phyloP scores from a whole-genome alignment of 2,888 invertebrate species.

The Pseudeuparius sepicola region DNA sequence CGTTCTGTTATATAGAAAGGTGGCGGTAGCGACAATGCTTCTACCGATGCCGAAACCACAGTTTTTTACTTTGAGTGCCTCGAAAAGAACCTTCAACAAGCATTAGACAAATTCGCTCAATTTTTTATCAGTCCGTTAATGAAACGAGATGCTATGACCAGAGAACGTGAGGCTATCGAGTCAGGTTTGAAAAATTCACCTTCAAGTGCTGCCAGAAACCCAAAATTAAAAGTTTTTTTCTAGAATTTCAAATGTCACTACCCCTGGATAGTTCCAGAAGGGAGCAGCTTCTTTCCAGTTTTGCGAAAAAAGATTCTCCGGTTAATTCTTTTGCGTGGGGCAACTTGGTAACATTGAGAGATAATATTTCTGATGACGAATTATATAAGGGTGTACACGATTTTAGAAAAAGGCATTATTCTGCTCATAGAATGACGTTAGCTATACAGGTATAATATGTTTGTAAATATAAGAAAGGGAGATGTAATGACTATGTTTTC shows the following conservation, averaged over 20 bases:
- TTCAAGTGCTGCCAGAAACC: neutral
- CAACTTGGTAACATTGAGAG: constrained; percentile 61
- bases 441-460: constrained; percentile 63
- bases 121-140: constrained; percentile 81
- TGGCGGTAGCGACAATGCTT: constrained; percentile 80
- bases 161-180: constrained; percentile 82
- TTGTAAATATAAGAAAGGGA: constrained; percentile 1
- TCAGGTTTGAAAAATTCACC: constrained; percentile 49
- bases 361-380: constrained; percentile 54
- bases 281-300: constrained; percentile 62
- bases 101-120: constrained; percentile 79
- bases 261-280: constrained; percentile 65
- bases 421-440: constrained; percentile 80
- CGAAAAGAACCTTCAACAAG: constrained; percentile 63
- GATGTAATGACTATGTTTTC: constrained; percentile 6
- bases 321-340: constrained; percentile 81
- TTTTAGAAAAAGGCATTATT: constrained; percentile 70
- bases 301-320: constrained; percentile 62
- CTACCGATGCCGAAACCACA: constrained; percentile 79
- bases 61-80: constrained; percentile 84
- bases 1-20: constrained; percentile 47
- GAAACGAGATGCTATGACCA: constrained; percentile 72
- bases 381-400: constrained; percentile 61
- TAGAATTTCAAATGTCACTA: constrained; percentile 74
- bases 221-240: constrained; percentile 15